These are phyloP conservation scores for Athene noctua DNA, from an alignment of 2,113 vertebrate species.

Conservation along the genomic window DNA sequence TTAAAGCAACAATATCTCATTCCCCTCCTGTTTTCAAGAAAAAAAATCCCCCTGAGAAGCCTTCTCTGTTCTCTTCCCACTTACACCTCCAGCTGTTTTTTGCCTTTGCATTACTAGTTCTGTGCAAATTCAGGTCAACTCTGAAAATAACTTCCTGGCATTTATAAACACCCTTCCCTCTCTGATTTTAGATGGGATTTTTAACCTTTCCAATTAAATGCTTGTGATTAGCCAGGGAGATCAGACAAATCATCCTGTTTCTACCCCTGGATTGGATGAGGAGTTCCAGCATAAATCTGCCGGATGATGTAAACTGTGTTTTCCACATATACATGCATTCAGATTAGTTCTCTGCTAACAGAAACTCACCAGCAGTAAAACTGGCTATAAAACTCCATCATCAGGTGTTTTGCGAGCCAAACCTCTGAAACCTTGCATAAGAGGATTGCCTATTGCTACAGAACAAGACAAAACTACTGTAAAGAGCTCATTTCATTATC, in stretches of 20 bases:
- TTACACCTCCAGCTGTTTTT: background rate
- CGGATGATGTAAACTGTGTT: background rate
- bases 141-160: background rate
- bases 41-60: background rate
- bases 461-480: background rate
- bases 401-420: background rate
- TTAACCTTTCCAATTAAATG: background rate
- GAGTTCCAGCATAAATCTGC: background rate
- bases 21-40: background rate
- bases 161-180: background rate
- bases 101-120: background rate
- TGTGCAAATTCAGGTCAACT: conserved; percentile 19
- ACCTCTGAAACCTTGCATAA: background rate
- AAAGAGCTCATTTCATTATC: background rate
- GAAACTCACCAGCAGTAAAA: conserved; percentile 28
- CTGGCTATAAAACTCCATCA: background rate
- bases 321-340: background rate
- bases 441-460: background rate
- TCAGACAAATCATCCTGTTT: background rate
- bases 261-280: background rate
- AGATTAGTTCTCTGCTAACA: background rate
- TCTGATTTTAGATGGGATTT: background rate
- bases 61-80: background rate
- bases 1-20: background rate
- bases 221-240: background rate